phyloP scores from a whole-genome alignment of 1,140 invertebrate genomes.

The Trissolcus basalis region DNA sequence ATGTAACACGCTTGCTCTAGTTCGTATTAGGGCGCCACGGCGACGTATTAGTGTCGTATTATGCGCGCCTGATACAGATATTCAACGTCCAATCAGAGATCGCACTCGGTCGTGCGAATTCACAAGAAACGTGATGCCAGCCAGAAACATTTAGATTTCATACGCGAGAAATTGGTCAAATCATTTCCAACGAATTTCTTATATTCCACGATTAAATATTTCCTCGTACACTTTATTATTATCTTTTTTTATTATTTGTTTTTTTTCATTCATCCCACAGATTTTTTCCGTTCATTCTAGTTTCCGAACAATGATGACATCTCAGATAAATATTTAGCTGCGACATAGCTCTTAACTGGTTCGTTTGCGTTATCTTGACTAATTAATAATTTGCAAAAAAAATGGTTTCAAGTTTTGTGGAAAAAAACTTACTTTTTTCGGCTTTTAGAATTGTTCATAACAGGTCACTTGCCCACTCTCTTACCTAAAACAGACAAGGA shows the following conservation, averaged over 20 bases:
- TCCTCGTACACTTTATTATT: not conserved
- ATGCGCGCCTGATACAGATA: constrained; percentile 47
- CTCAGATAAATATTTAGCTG: not conserved
- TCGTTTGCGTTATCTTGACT: not conserved
- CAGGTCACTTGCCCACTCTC: not conserved
- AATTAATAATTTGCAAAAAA: too few relatives aligned
- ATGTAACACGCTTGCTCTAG: constrained; percentile 33
- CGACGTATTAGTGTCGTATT: constrained; percentile 46
- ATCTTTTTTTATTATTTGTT: not conserved
- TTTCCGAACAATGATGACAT: too few relatives aligned
- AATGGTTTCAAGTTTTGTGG: too few relatives aligned
- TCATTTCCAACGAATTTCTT: not conserved
- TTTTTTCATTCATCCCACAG: not conserved
- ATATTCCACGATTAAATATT: not conserved
- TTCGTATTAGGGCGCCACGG: constrained; percentile 32
- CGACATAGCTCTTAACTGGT: not conserved
- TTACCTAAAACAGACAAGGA: constrained; percentile 9
- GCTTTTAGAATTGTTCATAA: constrained; percentile 11
- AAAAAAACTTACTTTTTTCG: not conserved
- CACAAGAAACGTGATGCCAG: constrained; percentile 18
- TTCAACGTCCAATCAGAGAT: constrained; percentile 31
- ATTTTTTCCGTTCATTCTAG: not conserved
- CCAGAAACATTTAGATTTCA: constrained; percentile 10
- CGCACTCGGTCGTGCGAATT: constrained; percentile 37
- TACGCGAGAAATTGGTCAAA: constrained; percentile 8